phyloP scores from a whole-genome alignment of 2,888 invertebrate genomes.

The Synanthedon formicaeformis region DNA sequence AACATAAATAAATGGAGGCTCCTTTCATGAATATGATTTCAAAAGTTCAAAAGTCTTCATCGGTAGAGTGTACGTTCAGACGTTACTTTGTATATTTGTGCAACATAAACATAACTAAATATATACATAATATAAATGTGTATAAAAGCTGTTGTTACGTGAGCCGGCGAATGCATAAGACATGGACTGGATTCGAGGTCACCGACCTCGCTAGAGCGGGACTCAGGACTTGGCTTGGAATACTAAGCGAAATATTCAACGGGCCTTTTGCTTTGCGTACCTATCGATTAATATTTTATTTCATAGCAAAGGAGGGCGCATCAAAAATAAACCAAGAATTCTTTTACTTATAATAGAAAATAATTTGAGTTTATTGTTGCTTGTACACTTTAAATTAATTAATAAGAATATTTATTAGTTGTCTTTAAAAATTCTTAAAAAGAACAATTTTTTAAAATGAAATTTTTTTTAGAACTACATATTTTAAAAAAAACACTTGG shows the following conservation, averaged over 20 bases:
- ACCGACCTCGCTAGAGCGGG: conserved; percentile 55
- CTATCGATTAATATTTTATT: too few relatives aligned
- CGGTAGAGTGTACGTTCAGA: background rate
- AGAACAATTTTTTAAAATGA: too few relatives aligned
- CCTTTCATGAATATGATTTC: background rate
- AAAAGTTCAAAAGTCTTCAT: background rate
- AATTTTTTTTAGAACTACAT: too few relatives aligned
- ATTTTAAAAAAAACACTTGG: too few relatives aligned
- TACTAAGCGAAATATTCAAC: conserved; percentile 33
- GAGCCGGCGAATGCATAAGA: conserved; percentile 55
- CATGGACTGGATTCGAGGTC: conserved; percentile 63
- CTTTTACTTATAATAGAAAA: too few relatives aligned
- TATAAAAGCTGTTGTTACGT: conserved; percentile 58
- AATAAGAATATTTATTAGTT: too few relatives aligned
- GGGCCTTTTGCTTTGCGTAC: background rate
- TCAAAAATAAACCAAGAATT: too few relatives aligned
- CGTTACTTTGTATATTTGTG: conserved; percentile 9
- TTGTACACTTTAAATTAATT: too few relatives aligned
- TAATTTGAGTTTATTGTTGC: too few relatives aligned
- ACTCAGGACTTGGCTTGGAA: conserved; percentile 62
- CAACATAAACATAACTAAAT: conserved; percentile 2
- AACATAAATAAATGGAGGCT: too few relatives aligned
- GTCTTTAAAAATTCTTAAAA: too few relatives aligned
- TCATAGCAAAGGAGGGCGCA: too few relatives aligned
- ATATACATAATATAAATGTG: conserved; percentile 11